These are phyloP conservation scores for Conger conger DNA, from an alignment of 2,113 vertebrate species.

Conservation along the genomic window DNA sequence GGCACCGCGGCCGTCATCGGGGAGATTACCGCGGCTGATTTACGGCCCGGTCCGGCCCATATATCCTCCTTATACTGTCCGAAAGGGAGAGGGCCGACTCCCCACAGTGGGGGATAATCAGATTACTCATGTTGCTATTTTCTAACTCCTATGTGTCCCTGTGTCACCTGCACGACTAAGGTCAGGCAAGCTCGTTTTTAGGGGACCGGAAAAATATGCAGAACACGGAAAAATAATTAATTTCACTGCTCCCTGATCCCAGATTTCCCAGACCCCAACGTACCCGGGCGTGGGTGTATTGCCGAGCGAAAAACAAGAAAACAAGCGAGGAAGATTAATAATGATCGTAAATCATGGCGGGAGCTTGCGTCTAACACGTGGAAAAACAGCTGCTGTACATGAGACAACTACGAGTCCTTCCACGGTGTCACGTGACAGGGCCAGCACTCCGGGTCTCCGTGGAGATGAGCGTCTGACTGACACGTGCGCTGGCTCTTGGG, in stretches of 20 bases:
- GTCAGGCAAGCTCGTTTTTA: not conserved
- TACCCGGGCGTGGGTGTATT: not conserved
- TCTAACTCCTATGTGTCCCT: not conserved
- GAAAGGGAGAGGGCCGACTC: conserved; percentile 26
- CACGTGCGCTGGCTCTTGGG: not conserved
- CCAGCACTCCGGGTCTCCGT: not conserved
- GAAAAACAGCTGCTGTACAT: conserved; percentile 57
- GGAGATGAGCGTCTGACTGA: not conserved
- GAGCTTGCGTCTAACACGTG: conserved; percentile 40
- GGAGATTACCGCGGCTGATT: conserved; percentile 52
- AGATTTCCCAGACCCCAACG: not conserved
- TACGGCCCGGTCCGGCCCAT: conserved; percentile 38
- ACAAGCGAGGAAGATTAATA: not conserved
- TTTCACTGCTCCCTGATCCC: not conserved
- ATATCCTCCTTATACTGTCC: conserved; percentile 34
- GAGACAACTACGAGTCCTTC: conserved; percentile 25
- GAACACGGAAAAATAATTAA: not conserved
- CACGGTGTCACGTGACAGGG: not conserved
- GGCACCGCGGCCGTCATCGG: conserved; percentile 33
- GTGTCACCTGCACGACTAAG: not conserved
- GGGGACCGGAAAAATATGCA: not conserved
- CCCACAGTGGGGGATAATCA: conserved; percentile 20
- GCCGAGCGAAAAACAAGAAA: not conserved
- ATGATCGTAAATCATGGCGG: not conserved
- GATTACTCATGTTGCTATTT: conserved; percentile 21